These are phyloP conservation scores for Calephelis virginiensis DNA, from an alignment of 1,140 invertebrate species.

Conservation along the genomic window DNA sequence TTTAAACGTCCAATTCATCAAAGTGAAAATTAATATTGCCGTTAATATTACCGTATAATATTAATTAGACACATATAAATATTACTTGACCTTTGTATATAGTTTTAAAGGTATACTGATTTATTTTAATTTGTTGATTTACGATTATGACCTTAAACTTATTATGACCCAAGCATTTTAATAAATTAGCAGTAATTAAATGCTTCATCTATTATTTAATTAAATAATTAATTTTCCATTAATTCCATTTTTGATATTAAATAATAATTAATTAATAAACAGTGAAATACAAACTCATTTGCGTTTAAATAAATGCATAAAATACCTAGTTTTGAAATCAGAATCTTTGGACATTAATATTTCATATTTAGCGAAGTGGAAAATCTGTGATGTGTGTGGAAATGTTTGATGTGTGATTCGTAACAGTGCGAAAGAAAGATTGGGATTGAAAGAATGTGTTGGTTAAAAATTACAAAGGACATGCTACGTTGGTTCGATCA, in stretches of 20 bases:
- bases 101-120: slow-evolving; percentile 56
- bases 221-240: neutral
- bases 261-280: neutral
- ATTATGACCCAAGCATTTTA: slow-evolving; percentile 26
- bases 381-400: no score
- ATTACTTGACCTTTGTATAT: slow-evolving; percentile 44
- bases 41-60: neutral
- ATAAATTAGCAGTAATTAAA: neutral
- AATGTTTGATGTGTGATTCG: no score
- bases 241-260: neutral
- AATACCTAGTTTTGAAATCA: no score
- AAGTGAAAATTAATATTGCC: neutral
- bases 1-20: neutral
- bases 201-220: neutral
- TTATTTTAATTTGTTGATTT: slow-evolving; percentile 33
- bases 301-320: no score
- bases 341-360: no score
- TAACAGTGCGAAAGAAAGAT: no score
- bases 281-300: no score
- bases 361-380: no score
- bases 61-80: slow-evolving; percentile 20
- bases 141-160: slow-evolving; percentile 46
- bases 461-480: no score
- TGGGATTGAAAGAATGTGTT: no score
- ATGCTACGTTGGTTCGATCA: no score